Conservation (phyloP, 2,888 invertebrate species). For the Nephrotoma appendiculata region DNA sequence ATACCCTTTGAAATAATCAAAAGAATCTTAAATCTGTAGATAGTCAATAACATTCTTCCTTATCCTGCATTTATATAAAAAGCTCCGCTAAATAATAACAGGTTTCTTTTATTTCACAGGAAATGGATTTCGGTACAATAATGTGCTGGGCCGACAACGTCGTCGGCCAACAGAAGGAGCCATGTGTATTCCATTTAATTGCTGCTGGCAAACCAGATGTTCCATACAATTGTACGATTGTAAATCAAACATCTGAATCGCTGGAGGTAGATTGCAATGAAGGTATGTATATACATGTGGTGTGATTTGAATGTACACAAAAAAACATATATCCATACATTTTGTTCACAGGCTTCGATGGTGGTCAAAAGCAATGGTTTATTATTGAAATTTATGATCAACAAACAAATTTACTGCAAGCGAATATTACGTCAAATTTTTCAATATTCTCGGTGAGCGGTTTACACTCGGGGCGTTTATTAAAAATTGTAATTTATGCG, state of each 20-base stretch:
- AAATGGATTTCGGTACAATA: constrained; percentile 63
- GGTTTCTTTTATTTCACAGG: constrained; percentile 23
- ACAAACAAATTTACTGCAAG: constrained; percentile 42
- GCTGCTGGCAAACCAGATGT: constrained; percentile 66
- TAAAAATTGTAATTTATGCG: constrained; percentile 67
- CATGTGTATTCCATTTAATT: constrained; percentile 63
- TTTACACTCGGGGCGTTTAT: constrained; percentile 60
- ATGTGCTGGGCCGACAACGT: constrained; percentile 61
- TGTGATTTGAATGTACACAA: neutral
- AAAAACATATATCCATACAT: constrained; percentile 3
- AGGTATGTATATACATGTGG: constrained; percentile 24
- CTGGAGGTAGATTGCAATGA: constrained; percentile 57
- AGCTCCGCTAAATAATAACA: neutral
- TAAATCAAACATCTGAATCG: constrained; percentile 62
- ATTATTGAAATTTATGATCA: constrained; percentile 57
- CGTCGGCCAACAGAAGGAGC: constrained; percentile 54
- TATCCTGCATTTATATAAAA: neutral
- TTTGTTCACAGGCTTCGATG: constrained; percentile 44
- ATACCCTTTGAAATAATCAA: no score
- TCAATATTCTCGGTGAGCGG: constrained; percentile 64
- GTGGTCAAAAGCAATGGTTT: constrained; percentile 59
- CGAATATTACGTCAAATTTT: constrained; percentile 51
- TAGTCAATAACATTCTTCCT: no score
- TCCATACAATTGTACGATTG: constrained; percentile 59
- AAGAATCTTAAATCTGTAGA: no score